Evolutionary conservation across 2,797 vertebrate species (phyloP).

Genomic region (Sebastes diaconus): DNA sequence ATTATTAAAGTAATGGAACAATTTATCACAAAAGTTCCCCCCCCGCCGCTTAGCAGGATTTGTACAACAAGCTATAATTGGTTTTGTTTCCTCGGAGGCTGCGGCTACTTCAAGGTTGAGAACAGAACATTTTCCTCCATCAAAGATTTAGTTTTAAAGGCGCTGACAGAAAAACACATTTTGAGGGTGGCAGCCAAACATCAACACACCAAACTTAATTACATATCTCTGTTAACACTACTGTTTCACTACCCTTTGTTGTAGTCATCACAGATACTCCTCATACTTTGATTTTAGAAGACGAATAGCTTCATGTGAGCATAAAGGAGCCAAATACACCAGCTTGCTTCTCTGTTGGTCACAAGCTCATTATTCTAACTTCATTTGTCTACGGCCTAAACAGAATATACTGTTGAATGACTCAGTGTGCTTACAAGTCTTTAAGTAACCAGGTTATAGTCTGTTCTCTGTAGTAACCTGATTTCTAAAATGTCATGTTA

Average conservation of each 20-base stretch:
- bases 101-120: neutral
- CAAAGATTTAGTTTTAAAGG: neutral
- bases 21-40: neutral
- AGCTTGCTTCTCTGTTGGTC: neutral
- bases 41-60: neutral
- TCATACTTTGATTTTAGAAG: neutral
- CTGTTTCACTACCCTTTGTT: neutral
- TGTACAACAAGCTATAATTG: neutral
- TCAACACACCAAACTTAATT: neutral
- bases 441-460: neutral
- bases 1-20: neutral
- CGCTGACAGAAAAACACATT: neutral
- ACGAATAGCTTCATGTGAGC: neutral
- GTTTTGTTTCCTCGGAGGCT: neutral
- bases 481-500: neutral
- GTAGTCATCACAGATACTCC: neutral
- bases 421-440: neutral
- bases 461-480: neutral
- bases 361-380: constrained; percentile 22
- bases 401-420: neutral
- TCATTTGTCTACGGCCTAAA: neutral
- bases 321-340: neutral
- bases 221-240: neutral
- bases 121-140: neutral
- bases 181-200: neutral